Conservation (phyloP, 1,140 invertebrate species). For the Penaeus vannamei region DNA sequence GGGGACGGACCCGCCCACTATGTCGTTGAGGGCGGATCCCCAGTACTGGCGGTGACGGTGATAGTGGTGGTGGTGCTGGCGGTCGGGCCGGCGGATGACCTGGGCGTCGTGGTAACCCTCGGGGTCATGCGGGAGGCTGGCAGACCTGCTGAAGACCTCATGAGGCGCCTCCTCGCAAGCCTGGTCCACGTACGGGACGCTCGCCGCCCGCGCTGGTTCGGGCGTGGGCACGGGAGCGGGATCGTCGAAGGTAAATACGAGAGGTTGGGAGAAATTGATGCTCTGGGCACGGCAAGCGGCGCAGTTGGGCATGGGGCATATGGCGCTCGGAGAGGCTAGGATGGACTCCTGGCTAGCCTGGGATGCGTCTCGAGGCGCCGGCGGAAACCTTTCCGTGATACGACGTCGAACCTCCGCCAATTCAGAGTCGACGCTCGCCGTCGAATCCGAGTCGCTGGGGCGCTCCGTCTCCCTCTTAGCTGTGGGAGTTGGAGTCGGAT, state of each 20-base stretch:
- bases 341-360: slow-evolving; percentile 58
- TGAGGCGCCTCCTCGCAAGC: slow-evolving; percentile 1
- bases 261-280: slow-evolving; percentile 41
- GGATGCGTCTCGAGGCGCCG: slow-evolving; percentile 40
- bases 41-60: slow-evolving; percentile 47
- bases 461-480: slow-evolving; percentile 1
- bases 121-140: slow-evolving; percentile 56
- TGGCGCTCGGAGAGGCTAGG: slow-evolving; percentile 54
- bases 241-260: slow-evolving; percentile 49
- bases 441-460: slow-evolving; percentile 56
- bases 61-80: slow-evolving; percentile 38
- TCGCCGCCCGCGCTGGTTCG: slow-evolving; percentile 46
- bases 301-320: slow-evolving; percentile 59
- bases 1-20: not conserved
- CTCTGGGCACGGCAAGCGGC: slow-evolving; percentile 42
- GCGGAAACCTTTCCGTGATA: slow-evolving; percentile 55
- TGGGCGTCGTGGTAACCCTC: slow-evolving; percentile 42
- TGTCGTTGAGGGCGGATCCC: slow-evolving; percentile 39
- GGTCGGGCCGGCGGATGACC: slow-evolving; percentile 16
- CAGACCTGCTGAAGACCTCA: slow-evolving; percentile 39
- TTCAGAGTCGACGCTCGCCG: slow-evolving; percentile 52
- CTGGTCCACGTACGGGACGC: slow-evolving; percentile 52
- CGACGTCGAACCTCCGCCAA: slow-evolving; percentile 56
- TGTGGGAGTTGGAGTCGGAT: not conserved
- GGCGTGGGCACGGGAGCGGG: not conserved